Evolutionary conservation across 1,140 invertebrate genomes (phyloP).

Genomic region (Dreissena rostriformis): DNA sequence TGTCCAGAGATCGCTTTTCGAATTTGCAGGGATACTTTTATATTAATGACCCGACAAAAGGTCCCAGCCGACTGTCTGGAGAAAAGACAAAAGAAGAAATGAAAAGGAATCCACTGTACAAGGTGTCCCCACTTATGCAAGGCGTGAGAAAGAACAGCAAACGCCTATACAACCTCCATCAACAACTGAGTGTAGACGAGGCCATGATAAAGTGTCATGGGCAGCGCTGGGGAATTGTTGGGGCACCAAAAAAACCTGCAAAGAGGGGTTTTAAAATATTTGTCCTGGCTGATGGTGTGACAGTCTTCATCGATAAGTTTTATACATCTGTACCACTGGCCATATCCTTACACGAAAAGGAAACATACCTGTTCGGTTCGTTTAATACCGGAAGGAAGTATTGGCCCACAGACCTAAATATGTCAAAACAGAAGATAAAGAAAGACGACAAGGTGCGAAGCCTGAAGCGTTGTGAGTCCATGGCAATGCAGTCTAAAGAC

Average conservation of each 20-base stretch:
- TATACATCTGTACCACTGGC: background rate
- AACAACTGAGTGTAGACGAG: constrained; percentile 5
- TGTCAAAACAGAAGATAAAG: background rate
- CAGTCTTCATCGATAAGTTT: constrained; percentile 10
- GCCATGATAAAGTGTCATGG: constrained; percentile 33
- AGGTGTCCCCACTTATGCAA: constrained; percentile 19
- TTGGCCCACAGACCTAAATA: constrained; percentile 29
- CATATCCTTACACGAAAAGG: background rate
- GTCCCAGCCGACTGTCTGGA: background rate
- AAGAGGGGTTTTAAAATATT: constrained; percentile 25
- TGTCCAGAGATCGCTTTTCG: background rate
- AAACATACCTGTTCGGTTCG: constrained; percentile 12
- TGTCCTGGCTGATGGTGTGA: constrained; percentile 2
- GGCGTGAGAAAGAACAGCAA: background rate
- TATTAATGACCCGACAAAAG: constrained; percentile 12
- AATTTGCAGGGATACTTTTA: constrained; percentile 1
- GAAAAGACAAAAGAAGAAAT: background rate
- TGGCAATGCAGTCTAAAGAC: constrained; percentile 7
- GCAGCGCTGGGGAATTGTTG: constrained; percentile 21
- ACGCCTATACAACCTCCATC: constrained; percentile 14
- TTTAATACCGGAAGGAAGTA: constrained; percentile 23
- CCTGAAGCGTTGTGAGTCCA: background rate
- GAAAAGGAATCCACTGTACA: constrained; percentile 8
- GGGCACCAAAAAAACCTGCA: constrained; percentile 27
- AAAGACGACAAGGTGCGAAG: constrained; percentile 21